phyloP scores from a whole-genome alignment of 1,140 invertebrate genomes.

The Neodiprion virginianus region DNA sequence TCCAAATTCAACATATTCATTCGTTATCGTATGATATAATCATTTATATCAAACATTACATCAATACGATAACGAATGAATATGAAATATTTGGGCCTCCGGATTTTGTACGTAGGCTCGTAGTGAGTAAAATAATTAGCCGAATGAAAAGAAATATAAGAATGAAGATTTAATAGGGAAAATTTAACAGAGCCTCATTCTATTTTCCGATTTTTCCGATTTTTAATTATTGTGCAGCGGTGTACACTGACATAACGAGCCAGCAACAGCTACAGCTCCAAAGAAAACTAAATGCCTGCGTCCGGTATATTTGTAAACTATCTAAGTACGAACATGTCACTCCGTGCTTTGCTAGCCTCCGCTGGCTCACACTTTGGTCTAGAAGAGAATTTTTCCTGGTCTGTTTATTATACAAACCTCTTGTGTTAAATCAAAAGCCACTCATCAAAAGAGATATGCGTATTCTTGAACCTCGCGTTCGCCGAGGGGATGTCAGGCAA shows the following conservation, averaged over 20 bases:
- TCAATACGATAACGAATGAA: too few species aligned
- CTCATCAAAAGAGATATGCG: neutral
- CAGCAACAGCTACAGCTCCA: constrained; percentile 8
- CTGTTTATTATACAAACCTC: neutral
- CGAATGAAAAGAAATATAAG: too few species aligned
- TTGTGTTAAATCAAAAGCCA: constrained; percentile 1
- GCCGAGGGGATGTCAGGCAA: constrained; percentile 7
- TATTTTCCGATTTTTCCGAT: constrained; percentile 3
- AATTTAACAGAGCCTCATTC: too few species aligned
- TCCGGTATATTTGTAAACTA: constrained; percentile 3
- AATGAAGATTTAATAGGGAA: too few species aligned
- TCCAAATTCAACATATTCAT: too few species aligned
- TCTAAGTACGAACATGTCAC: constrained; percentile 13
- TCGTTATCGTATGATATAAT: too few species aligned
- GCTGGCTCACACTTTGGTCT: neutral
- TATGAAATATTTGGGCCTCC: too few species aligned
- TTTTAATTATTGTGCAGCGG: constrained; percentile 15
- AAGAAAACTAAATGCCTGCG: constrained; percentile 3
- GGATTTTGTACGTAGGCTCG: too few species aligned
- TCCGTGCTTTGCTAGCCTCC: neutral
- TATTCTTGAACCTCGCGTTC: neutral
- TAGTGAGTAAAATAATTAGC: too few species aligned
- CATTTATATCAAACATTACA: too few species aligned
- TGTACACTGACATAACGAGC: constrained; percentile 2
- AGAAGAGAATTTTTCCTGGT: constrained; percentile 8